phyloP scores from a whole-genome alignment of 2,797 vertebrate species.

The Meda fulgida region DNA sequence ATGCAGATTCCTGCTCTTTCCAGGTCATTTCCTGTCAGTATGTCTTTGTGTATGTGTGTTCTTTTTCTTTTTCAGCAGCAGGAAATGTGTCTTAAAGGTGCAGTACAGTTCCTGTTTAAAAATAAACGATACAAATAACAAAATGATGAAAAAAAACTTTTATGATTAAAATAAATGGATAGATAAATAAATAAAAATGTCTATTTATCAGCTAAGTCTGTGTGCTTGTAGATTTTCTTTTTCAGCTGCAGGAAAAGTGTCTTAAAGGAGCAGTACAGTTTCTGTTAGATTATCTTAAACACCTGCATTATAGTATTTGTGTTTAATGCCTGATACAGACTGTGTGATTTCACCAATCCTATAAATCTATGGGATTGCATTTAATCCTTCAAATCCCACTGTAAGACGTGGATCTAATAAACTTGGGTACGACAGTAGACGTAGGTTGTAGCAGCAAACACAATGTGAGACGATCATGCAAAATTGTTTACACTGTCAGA shows the following conservation, averaged over 20 bases:
- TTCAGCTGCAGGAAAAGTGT: constrained; percentile 64
- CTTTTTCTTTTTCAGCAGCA: constrained; percentile 54
- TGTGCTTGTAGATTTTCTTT: constrained; percentile 30
- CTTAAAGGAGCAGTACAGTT: constrained; percentile 64
- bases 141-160: not conserved
- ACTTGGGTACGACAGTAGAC: too few relatives aligned
- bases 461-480: not conserved
- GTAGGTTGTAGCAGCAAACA: not conserved
- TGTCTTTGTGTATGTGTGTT: constrained; percentile 57
- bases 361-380: too few relatives aligned
- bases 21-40: constrained; percentile 71
- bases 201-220: constrained; percentile 24
- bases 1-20: constrained; percentile 67
- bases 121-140: not conserved
- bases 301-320: not conserved
- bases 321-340: not conserved
- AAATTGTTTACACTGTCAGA: not conserved
- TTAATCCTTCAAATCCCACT: too few relatives aligned
- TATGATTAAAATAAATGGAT: not conserved
- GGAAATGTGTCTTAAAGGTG: constrained; percentile 68
- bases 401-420: too few relatives aligned
- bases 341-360: too few relatives aligned
- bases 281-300: not conserved
- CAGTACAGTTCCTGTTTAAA: constrained; percentile 25
- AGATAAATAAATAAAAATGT: not conserved